Evolutionary conservation across 92 coral and sea anemone species (phyloP).

Genomic region (Actinostola sp.): DNA sequence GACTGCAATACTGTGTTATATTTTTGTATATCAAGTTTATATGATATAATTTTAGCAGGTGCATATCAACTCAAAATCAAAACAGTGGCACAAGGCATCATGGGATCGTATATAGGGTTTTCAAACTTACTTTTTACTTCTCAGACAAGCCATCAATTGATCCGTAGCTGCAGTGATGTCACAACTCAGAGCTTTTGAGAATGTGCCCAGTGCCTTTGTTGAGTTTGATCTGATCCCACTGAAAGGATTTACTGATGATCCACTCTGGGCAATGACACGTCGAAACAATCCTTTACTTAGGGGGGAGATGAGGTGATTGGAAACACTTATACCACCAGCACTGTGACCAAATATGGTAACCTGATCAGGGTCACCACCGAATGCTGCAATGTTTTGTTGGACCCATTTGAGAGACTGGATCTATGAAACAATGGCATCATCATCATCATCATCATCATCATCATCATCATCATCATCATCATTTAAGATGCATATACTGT

Average conservation of each 20-base stretch:
- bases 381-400: slow-evolving; percentile 43
- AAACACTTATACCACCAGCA: slow-evolving; percentile 55
- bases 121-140: slow-evolving; percentile 6
- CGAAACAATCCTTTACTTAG: slow-evolving; percentile 47
- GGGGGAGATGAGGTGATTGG: slow-evolving; percentile 45
- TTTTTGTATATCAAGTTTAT: too few species aligned
- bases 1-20: too few species aligned
- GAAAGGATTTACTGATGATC: slow-evolving; percentile 26
- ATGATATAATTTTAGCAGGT: too few species aligned
- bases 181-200: not conserved
- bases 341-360: slow-evolving; percentile 61
- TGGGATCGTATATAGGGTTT: too few species aligned
- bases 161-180: not conserved
- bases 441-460: too few species aligned
- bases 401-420: too few species aligned
- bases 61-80: too few species aligned
- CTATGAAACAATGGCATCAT: too few species aligned
- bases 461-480: too few species aligned
- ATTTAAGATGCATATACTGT: too few species aligned
- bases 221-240: slow-evolving; percentile 5
- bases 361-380: slow-evolving; percentile 44
- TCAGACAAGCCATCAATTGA: slow-evolving; percentile 12
- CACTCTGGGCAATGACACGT: slow-evolving; percentile 59
- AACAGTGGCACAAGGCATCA: too few species aligned
- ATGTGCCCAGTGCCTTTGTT: not conserved